Evolutionary conservation across 2,888 invertebrate species (phyloP), one percentile per base, ranked within the genome.

Genomic region (Phlogophora meticulosa): DNA sequence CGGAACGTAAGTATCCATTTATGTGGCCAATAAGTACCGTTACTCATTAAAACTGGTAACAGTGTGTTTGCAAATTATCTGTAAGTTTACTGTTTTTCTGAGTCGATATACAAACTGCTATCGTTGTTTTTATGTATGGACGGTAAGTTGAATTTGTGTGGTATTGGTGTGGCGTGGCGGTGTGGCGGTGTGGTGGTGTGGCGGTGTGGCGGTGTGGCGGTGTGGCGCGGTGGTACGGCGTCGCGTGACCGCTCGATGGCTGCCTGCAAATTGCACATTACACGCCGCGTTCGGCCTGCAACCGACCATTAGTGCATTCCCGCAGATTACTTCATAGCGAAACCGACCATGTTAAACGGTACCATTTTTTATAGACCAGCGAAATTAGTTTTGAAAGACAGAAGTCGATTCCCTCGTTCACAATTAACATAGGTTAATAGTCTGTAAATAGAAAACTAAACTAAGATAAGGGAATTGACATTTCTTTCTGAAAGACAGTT

Each of bases 231-330:
- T 82, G 57, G 57, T 59, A 77, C 71, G 72, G 72, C 82, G 83
- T 94, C 90, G 94, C 94, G 94, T 94, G 94, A 93, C 91, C 89
- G 86, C 83, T 86, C 87, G 86, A 88, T 91, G 89, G 86, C 85
- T 87, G 90, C 87, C 87, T 88, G 90, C 91, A 93, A 94, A 94
- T 95, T 94, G 93, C 92, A 91, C 89, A 93, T 94, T 94, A 93
- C 90, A 92, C 89, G 92, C 88, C 88, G 90, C 76, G 82, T 83
- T 90, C 90, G 87, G 87, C 83, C 85, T 91, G 93, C 93, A 93
- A 93, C 90, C 90, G 87, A 85, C 90, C 91, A 94, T 94, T 94
- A 94, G 90, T 92, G 91, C 94, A 94, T 93, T 92, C 93, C 90
- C 92, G 87, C 86, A 88, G 91, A 94, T 94, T 94, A 94, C 93